phyloP scores from a whole-genome alignment of 2,797 vertebrate species.

The Macroramphosus scolopax region DNA sequence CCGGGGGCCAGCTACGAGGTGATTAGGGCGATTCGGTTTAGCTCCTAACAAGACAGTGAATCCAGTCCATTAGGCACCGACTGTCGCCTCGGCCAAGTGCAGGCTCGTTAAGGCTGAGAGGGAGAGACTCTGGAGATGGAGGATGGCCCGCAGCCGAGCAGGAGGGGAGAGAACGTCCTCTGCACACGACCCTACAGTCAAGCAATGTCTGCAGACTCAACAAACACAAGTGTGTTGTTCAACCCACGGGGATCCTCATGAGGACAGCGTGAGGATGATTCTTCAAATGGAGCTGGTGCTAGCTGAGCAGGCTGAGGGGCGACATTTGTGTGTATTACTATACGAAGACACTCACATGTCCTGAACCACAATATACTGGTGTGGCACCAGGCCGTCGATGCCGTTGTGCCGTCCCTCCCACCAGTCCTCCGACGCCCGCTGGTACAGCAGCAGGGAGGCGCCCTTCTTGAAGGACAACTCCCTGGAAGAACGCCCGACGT shows the following conservation, averaged over 20 bases:
- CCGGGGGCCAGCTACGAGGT: slow-evolving; percentile 56
- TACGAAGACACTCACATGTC: slow-evolving; percentile 97
- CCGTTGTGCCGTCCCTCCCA: slow-evolving; percentile 99
- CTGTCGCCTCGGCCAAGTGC: slow-evolving; percentile 30
- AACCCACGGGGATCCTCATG: no score
- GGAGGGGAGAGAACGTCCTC: no score
- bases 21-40: slow-evolving; percentile 55
- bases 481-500: slow-evolving; percentile 90
- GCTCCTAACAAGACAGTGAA: slow-evolving; percentile 58
- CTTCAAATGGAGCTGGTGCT: no score
- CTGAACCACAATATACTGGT: slow-evolving; percentile 98
- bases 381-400: slow-evolving; percentile 94
- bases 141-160: slow-evolving; percentile 25
- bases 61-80: slow-evolving; percentile 59
- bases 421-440: slow-evolving; percentile 97
- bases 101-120: slow-evolving; percentile 48
- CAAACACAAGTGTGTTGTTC: no score
- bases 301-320: no score
- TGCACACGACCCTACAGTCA: no score
- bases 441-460: slow-evolving; percentile 94
- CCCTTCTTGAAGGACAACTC: slow-evolving; percentile 99
- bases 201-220: no score
- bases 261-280: no score
- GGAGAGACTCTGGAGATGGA: slow-evolving; percentile 35
- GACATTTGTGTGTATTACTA: no score